Base-by-base conservation (phyloP, 2,888 invertebrate species). In the Synergus laeviventris region DNA sequence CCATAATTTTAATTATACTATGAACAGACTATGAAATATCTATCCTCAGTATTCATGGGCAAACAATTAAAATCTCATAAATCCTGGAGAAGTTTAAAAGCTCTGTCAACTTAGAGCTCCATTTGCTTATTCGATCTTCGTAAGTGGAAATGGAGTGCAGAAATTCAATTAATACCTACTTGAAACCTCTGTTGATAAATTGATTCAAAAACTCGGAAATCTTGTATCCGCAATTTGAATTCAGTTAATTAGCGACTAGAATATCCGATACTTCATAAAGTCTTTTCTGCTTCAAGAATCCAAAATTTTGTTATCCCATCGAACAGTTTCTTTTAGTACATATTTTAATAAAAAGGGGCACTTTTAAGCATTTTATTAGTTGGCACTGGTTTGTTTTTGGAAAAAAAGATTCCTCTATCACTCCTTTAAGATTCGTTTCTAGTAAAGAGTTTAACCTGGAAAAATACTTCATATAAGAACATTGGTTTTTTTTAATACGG, bases 31-130 rank as follows among this genome's bases (percentile, higher is more conserved):
- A n/a, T n/a, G n/a, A n/a, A n/a, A n/a, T n/a, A n/a, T n/a, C 45
- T 9, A 45, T 49, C 24, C 24, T 66, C 16, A 42, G n/a, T 8
- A n/a, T 66, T 66, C 31, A 45, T 42, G n/a, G 31, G 45, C 45
- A 66, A 66, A 31, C n/a, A 66, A 66, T 42, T 66, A 66, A 66
- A 66, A 49, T 64, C 64, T 24, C 64, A 64, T 64, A 21, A 64
- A 21, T 45, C 24, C n/a, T 66, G 24, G 7, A 49, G 45, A 45
- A 66, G 66, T 31, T 66, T 14, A 31, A 49, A 66, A 31, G 31
- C 66, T 66, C 66, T 66, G 24, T 66, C 31, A 66, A 49, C 24
- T 66, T 49, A 21, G 24, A 8, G 16, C 24, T 66, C 24, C 31
- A 42, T 66, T 66, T 9, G 9, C 45, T 49, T 24, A 21, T 24